These are phyloP conservation scores for Typhlomys cinereus DNA, from an alignment of 2,113 vertebrate genomes.

Conservation along the genomic window DNA sequence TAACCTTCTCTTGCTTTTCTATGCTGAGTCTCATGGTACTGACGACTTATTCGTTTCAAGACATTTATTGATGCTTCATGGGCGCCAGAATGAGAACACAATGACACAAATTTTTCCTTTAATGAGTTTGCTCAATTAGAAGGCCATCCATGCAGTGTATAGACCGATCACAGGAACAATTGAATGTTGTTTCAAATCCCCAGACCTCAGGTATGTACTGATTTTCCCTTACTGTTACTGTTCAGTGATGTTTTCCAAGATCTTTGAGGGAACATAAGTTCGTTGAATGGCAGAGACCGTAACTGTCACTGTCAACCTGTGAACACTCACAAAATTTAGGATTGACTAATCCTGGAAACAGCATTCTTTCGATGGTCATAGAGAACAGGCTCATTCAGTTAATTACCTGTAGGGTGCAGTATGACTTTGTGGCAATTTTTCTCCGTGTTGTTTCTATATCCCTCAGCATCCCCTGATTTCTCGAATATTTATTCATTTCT, in stretches of 20 bases:
- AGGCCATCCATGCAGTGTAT: background rate
- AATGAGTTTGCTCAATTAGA: background rate
- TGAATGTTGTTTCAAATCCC: background rate
- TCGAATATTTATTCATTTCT: background rate
- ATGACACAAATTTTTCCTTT: background rate
- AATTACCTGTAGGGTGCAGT: background rate
- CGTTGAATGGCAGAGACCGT: background rate
- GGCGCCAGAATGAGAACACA: background rate
- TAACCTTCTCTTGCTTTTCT: background rate
- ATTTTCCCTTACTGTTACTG: background rate
- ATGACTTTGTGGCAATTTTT: background rate
- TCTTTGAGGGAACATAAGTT: background rate
- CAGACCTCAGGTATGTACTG: background rate
- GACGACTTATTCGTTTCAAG: background rate
- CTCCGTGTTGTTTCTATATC: background rate
- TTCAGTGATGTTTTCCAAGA: background rate
- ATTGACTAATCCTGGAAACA: background rate
- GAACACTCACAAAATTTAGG: background rate
- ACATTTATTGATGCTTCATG: background rate
- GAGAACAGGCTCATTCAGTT: background rate
- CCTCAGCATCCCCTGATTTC: background rate
- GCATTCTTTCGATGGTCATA: background rate
- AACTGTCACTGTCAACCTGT: background rate
- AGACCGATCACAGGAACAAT: background rate
- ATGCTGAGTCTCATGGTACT: background rate